Base-by-base conservation (phyloP, 1,140 invertebrate species). In the Ostrea edulis region DNA sequence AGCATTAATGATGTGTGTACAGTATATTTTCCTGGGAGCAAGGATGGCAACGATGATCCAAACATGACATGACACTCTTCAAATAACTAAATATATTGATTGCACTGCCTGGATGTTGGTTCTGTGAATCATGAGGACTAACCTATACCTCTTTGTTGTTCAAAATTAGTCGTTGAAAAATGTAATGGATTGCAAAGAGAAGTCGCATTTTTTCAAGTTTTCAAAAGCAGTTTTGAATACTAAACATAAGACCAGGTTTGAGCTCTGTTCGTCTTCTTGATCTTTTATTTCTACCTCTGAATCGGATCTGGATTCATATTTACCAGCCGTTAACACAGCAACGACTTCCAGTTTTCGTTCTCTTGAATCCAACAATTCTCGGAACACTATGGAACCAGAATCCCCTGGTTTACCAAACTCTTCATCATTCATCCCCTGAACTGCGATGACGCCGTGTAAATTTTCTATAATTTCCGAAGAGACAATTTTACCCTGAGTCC, bases 381-480 rank as follows among this genome's bases (percentile, higher is more conserved):
- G 22, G 29, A 77, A 77, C 25, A 77, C 68, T 44, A 77, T 77
- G 9, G 68, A 77, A 12, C 68, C 68, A 29, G 68, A 77, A 25
- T 77, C 29, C 11, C 68, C 68, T 25, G 9, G 68, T 77, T 14
- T 35, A 29, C 68, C 68, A 11, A 77, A 77, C 0, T 77, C 68
- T 44, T 77, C 68, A 9, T 35, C 68, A 35, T 77, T 29, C 68
- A 77, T 77, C 29, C 68, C 68, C 14, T 77, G 25, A 5, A 77
- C 29, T 35, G 68, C 22, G 11, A 77, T 77, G 2, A 77, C 29
- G 35, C 68, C 68, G 3, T 77, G 25, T 14, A 29, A 0, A 77
- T 14, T 14, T 12, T 25, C 29, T 5, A 29, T 77, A 0, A 77
- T 17, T 35, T 77, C 68, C 3, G 68, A 77, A 25, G 25, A 77